Base-by-base conservation (phyloP, 2,888 invertebrate species). In the Xylophagus ater region DNA sequence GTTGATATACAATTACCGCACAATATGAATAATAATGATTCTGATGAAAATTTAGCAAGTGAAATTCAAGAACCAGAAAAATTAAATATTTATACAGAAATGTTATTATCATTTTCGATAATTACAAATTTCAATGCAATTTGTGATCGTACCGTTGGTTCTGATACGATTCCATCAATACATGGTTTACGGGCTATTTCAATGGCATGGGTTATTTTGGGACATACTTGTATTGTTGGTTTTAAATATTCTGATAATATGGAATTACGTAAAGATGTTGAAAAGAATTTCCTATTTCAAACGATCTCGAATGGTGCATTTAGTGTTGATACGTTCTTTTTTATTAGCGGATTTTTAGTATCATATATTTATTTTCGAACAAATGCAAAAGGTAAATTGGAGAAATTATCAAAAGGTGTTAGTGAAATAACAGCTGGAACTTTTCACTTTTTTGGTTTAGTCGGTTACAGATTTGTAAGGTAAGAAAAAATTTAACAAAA, bases 191-290 rank as follows among this genome's bases (percentile, higher is more conserved):
- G 80, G 30, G 72, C 74, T 9, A 64, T 78, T 43, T 77, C 77
- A 51, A 76, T 79, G 73, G 71, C 75, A 21, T 79, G 79, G 79
- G 77, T 79, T 40, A 76, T 79, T 45, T 68, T 79, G 44, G 81
- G 81, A 1, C 81, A 81, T 57, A 80, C 81, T 0, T 81, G 81
- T 56, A 83, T 86, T 51, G 74, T 84, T 3, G 76, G 80, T 3
- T 86, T 85, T 60, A 85, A 86, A 69, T 86, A 84, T 57, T 79
- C 84, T 30, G 87, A 86, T 60, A 87, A 88, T 62, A 82, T 82
- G 58, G 81, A 80, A 37, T 67, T 80, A 53, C 66, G 76, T 46
- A 73, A 72, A 50, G 70, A 81, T 42, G 73, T 83, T 23, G 82
- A 84, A 61, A 76, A 79, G 59, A 79, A 81, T 53, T 81, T 84